A percentile compares a stretch with the other conserved stretches of the same genome.
phyloP scores from a whole-genome alignment of 2,797 vertebrate genomes.

The Myotis myotis region DNA sequence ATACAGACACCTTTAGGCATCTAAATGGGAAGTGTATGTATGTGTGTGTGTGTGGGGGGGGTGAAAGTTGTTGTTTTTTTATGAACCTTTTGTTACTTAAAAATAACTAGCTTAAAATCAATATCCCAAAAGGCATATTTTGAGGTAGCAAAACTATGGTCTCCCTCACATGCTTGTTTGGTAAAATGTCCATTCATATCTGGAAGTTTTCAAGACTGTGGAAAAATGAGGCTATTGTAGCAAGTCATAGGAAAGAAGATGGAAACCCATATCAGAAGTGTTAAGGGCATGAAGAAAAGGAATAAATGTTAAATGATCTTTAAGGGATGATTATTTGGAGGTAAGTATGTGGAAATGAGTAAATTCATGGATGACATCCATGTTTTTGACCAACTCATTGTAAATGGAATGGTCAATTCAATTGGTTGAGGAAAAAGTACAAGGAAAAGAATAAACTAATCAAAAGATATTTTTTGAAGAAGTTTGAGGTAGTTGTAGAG shows the following conservation, averaged over 20 bases:
- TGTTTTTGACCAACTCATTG: not conserved
- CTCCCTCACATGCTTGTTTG: not conserved
- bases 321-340: not conserved
- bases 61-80: no score
- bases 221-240: not conserved
- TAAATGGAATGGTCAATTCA: not conserved
- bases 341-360: not conserved
- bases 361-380: not conserved
- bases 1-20: not conserved
- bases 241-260: not conserved
- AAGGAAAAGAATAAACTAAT: not conserved
- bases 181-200: not conserved
- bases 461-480: not conserved
- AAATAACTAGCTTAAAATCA: not conserved
- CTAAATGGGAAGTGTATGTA: not conserved
- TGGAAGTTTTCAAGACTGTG: not conserved
- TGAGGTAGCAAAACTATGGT: not conserved
- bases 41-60: no score
- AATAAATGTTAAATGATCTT: not conserved
- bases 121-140: not conserved
- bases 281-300: not conserved
- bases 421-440: not conserved
- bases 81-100: not conserved
- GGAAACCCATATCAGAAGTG: not conserved
- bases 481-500: not conserved